Conservation (phyloP, 2,113 vertebrate species). For the Mohoua ochrocephala region DNA sequence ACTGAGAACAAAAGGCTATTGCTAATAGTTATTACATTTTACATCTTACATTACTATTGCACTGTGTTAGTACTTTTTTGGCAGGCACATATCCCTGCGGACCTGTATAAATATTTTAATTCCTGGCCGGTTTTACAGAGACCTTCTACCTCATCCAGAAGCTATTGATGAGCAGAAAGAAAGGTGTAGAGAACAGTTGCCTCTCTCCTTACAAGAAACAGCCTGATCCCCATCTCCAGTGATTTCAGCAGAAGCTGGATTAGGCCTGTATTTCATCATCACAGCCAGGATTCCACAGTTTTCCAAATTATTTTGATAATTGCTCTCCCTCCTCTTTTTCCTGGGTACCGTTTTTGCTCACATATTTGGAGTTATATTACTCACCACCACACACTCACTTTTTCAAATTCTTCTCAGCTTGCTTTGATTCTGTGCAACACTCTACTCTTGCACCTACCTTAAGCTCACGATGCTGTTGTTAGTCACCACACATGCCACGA, state of each 20-base stretch:
- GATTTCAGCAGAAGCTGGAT: not conserved
- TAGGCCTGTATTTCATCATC: not conserved
- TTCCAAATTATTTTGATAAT: not conserved
- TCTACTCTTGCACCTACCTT: not conserved
- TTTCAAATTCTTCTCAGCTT: not conserved
- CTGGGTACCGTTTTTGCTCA: not conserved
- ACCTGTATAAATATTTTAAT: not conserved
- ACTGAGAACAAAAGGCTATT: not conserved
- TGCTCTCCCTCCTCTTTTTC: not conserved
- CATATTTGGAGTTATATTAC: not conserved
- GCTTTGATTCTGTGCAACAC: not conserved
- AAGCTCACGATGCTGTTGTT: not conserved
- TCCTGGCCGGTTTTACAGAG: not conserved
- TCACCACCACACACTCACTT: accelerated
- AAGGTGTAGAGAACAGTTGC: not conserved
- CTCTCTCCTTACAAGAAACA: not conserved
- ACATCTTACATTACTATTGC: not conserved
- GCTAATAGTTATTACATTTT: not conserved
- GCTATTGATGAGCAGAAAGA: not conserved
- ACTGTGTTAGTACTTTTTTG: not conserved
- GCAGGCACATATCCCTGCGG: not conserved
- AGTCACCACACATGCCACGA: not conserved
- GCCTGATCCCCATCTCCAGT: not conserved
- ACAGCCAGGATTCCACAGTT: not conserved
- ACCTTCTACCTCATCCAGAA: not conserved